Percentiles rank a stretch among this genome's conserved stretches.
Conservation (phyloP, 1,140 invertebrate genomes). For the Trichoplusia ni region DNA sequence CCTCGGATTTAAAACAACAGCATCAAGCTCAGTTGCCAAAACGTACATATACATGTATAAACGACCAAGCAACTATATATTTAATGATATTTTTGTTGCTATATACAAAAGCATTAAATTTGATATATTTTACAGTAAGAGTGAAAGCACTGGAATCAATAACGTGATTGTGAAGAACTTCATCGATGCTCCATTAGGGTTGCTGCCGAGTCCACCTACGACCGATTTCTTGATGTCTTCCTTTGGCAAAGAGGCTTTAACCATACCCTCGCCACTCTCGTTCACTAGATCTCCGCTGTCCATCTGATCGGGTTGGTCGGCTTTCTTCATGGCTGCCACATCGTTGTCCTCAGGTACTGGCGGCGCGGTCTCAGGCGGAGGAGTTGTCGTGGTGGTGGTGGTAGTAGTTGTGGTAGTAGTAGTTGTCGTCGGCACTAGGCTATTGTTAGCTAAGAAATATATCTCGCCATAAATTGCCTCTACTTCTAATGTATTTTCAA, state of each 20-base stretch:
- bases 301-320: slow-evolving; percentile 51
- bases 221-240: slow-evolving; percentile 72
- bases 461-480: slow-evolving; percentile 86
- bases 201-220: slow-evolving; percentile 65
- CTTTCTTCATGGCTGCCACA: slow-evolving; percentile 56
- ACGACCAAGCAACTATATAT: slow-evolving; percentile 61
- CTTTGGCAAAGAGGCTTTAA: slow-evolving; percentile 57
- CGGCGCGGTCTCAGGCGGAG: slow-evolving; percentile 75
- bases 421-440: slow-evolving; percentile 88
- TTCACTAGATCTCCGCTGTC: slow-evolving; percentile 66
- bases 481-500: slow-evolving; percentile 87
- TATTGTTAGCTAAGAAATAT: slow-evolving; percentile 88
- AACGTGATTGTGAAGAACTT: slow-evolving; percentile 49
- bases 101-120: slow-evolving; percentile 63
- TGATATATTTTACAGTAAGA: slow-evolving; percentile 62
- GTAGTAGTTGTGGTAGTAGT: slow-evolving; percentile 88
- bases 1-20: slow-evolving; percentile 59
- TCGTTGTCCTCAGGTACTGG: slow-evolving; percentile 71
- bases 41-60: slow-evolving; percentile 46
- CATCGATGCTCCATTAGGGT: slow-evolving; percentile 51
- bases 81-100: slow-evolving; percentile 57
- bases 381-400: slow-evolving; percentile 83
- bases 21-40: slow-evolving; percentile 64
- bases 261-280: slow-evolving; percentile 65
- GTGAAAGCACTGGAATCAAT: slow-evolving; percentile 55